These are phyloP conservation scores for Spheniscus mendiculus DNA, from an alignment of 2,113 vertebrate species.

Conservation along the genomic window DNA sequence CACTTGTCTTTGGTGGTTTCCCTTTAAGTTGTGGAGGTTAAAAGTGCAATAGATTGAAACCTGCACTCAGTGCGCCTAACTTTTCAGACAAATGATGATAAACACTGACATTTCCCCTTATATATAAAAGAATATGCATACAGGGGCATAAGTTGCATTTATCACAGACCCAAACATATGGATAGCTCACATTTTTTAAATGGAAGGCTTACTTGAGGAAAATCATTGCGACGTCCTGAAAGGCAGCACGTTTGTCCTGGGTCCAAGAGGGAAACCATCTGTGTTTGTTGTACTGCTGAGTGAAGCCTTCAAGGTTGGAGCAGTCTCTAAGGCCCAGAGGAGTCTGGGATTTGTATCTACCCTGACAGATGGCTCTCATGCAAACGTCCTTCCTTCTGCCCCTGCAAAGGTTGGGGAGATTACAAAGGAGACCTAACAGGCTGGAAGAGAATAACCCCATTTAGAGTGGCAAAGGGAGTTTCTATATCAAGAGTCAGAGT, in stretches of 20 bases:
- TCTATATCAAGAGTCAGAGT: not conserved
- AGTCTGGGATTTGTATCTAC: not conserved
- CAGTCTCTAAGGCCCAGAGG: not conserved
- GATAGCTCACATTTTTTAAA: not conserved
- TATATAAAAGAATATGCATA: not conserved
- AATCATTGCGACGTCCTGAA: not conserved
- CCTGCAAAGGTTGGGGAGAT: not conserved
- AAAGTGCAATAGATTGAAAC: not conserved
- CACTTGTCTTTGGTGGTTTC: not conserved
- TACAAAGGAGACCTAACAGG: not conserved
- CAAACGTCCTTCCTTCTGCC: not conserved
- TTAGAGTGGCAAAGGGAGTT: not conserved
- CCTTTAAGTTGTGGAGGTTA: not conserved
- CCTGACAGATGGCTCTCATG: not conserved
- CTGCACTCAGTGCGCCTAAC: not conserved
- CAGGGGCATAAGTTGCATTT: not conserved
- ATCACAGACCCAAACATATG: not conserved
- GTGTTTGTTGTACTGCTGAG: not conserved
- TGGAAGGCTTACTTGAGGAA: not conserved
- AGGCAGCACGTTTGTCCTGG: not conserved
- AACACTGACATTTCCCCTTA: not conserved
- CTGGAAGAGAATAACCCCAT: not conserved
- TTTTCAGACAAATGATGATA: not conserved
- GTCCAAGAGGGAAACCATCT: constrained; percentile 1
- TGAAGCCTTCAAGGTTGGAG: not conserved